Evolutionary conservation across 2,113 vertebrate genomes (phyloP).

Genomic region (Tympanuchus pallidicinctus): DNA sequence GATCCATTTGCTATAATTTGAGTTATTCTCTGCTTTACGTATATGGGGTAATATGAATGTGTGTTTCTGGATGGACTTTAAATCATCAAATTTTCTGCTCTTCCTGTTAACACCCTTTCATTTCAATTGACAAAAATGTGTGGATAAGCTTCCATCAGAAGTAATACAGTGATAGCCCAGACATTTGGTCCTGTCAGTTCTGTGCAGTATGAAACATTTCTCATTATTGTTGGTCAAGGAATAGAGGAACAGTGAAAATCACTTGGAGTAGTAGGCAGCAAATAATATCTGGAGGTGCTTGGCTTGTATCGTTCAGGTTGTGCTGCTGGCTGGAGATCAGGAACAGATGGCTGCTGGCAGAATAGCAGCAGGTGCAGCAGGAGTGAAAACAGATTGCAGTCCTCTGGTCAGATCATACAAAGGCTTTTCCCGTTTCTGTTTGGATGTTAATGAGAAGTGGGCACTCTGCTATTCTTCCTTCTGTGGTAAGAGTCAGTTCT

Average conservation of each 20-base stretch:
- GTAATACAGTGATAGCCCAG: background rate
- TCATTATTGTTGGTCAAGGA: background rate
- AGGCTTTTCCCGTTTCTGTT: slow-evolving; percentile 37
- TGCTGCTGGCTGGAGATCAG: slow-evolving; percentile 10
- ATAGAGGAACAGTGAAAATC: background rate
- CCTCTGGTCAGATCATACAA: slow-evolving; percentile 20
- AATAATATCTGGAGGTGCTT: background rate
- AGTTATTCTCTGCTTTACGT: background rate
- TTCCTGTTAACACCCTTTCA: slow-evolving; percentile 8
- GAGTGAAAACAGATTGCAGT: slow-evolving; percentile 60
- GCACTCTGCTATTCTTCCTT: background rate
- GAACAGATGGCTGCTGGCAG: slow-evolving; percentile 59
- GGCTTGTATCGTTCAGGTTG: slow-evolving; percentile 28
- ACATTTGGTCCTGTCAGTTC: background rate
- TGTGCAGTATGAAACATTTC: background rate
- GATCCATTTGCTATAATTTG: background rate
- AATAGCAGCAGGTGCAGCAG: slow-evolving; percentile 61
- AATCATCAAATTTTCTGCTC: background rate
- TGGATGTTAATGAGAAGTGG: background rate
- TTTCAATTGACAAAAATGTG: background rate
- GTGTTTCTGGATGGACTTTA: background rate
- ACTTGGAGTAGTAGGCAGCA: background rate
- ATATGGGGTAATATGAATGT: background rate
- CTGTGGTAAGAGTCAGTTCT: background rate
- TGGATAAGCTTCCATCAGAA: slow-evolving; percentile 1